phyloP scores from a whole-genome alignment of 2,113 vertebrate genomes.

The Zosterops borbonicus region DNA sequence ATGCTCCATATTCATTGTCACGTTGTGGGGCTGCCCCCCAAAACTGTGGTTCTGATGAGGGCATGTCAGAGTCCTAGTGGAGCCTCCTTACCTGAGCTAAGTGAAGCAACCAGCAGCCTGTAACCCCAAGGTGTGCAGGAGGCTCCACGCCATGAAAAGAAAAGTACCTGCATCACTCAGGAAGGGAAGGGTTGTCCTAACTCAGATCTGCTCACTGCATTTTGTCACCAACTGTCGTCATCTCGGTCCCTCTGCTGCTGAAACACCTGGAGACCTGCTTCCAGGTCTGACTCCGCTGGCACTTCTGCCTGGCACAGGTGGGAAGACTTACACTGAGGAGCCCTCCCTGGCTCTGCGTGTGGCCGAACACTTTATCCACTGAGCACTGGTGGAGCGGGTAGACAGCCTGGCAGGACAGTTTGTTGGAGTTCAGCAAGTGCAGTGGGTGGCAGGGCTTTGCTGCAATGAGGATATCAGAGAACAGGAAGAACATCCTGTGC shows the following conservation, averaged over 20 bases:
- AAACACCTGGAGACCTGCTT: background rate
- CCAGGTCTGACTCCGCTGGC: background rate
- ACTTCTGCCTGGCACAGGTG: background rate
- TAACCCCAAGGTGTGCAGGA: background rate
- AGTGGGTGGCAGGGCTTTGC: constrained; percentile 80
- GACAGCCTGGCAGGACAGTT: constrained; percentile 78
- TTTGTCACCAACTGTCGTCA: background rate
- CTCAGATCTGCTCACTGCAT: background rate
- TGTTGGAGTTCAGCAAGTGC: constrained; percentile 77
- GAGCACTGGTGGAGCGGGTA: constrained; percentile 85
- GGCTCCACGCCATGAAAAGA: background rate
- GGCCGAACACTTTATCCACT: constrained; percentile 89
- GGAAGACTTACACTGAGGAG: constrained; percentile 89
- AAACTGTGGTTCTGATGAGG: background rate
- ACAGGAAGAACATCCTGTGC: constrained; percentile 91
- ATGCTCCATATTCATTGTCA: accelerated
- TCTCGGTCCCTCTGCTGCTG: background rate
- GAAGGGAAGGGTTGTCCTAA: background rate
- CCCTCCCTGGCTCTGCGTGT: constrained; percentile 87
- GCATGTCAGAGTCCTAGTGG: background rate
- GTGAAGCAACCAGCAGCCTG: background rate
- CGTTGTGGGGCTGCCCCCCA: background rate
- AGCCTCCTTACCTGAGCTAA: background rate
- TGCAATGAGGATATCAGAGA: constrained; percentile 88
- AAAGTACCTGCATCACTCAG: background rate